Conservation (phyloP, 1,140 invertebrate genomes). For the Dendrolimus punctatus region DNA sequence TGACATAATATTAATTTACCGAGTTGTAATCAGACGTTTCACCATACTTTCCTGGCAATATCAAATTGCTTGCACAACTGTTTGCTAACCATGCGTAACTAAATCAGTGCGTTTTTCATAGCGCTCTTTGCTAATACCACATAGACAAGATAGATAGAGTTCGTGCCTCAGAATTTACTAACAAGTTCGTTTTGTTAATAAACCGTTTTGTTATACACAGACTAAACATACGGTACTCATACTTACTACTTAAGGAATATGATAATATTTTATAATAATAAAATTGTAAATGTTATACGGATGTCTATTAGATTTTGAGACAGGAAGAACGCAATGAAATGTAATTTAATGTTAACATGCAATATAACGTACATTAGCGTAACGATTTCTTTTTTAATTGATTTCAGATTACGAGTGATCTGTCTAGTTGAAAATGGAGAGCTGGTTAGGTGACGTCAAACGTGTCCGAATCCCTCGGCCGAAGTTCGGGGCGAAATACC, state of each 20-base stretch:
- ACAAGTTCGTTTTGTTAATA: too few relatives aligned
- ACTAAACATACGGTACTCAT: too few relatives aligned
- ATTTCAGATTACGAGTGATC: not conserved
- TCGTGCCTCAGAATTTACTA: too few relatives aligned
- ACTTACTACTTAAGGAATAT: too few relatives aligned
- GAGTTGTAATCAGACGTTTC: constrained; percentile 21
- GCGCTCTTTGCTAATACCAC: constrained; percentile 5
- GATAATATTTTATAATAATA: too few relatives aligned
- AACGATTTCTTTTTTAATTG: not conserved
- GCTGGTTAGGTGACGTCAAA: constrained; percentile 87
- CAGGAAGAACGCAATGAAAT: too few relatives aligned
- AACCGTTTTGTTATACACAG: too few relatives aligned
- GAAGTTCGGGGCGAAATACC: constrained; percentile 82
- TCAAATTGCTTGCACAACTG: constrained; percentile 24
- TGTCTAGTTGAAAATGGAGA: constrained; percentile 76
- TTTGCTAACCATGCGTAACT: constrained; percentile 22
- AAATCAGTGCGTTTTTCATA: constrained; percentile 21
- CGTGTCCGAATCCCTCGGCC: constrained; percentile 86
- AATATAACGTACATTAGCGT: too few relatives aligned
- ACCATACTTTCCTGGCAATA: constrained; percentile 27
- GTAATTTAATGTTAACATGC: too few relatives aligned
- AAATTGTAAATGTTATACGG: too few relatives aligned
- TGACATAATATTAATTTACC: constrained; percentile 5
- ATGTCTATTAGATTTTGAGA: too few relatives aligned
- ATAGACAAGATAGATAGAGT: too few relatives aligned